These are phyloP conservation scores for Eulemur coronatus DNA, from an alignment of 2,797 vertebrate genomes.

Conservation along the genomic window DNA sequence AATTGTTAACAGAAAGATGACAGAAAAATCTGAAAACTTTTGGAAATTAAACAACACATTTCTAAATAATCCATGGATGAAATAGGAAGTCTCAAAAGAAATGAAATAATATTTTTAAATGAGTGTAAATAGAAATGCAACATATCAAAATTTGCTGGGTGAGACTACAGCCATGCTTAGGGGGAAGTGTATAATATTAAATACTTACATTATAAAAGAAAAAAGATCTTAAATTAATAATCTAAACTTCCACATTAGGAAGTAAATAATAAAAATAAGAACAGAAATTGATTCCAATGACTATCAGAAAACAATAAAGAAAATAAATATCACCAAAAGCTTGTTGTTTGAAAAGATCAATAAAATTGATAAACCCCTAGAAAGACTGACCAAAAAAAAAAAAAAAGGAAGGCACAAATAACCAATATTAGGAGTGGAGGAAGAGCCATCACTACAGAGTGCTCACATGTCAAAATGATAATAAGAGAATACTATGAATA, in stretches of 20 bases:
- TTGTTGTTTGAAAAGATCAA: neutral
- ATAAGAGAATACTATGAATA: neutral
- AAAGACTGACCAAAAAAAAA: neutral
- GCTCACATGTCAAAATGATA: neutral
- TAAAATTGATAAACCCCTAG: neutral
- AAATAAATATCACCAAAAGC: neutral
- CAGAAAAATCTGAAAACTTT: neutral
- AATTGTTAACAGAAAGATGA: neutral
- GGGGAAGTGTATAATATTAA: neutral
- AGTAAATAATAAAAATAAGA: neutral
- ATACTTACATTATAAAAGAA: neutral
- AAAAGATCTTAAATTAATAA: neutral
- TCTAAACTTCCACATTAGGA: neutral
- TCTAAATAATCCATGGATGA: neutral
- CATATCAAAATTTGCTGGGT: neutral
- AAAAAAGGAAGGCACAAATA: neutral
- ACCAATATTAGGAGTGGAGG: neutral
- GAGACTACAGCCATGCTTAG: neutral
- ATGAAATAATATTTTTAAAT: neutral
- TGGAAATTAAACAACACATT: neutral
- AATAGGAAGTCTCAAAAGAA: neutral
- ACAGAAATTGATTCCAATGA: neutral
- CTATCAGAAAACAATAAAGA: neutral
- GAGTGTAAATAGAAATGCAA: neutral
- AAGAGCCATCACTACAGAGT: neutral